Evolutionary conservation across 92 coral and sea anemone genomes (phyloP), one percentile per base, ranked within the genome.

Genomic region (Diadumene lineata): DNA sequence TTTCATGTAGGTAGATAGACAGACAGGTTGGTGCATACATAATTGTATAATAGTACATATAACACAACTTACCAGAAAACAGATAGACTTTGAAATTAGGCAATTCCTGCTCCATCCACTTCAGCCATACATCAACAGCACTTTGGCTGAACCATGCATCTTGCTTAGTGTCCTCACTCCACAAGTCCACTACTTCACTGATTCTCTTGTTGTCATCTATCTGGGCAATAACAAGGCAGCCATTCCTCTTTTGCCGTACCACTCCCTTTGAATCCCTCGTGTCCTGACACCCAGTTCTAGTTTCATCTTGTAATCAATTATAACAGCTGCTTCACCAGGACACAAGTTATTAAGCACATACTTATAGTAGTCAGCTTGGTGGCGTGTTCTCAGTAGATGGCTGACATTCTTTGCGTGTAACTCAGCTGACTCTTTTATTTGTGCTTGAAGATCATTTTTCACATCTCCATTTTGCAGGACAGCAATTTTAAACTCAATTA

Each of bases 61-160:
- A n/a, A n/a, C n/a, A n/a, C n/a, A n/a, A 44, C 83, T 78, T 73
- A 78, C 83, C 83, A 68, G 83, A 78, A 56, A 78, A 78, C 57
- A 78, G 31, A 46, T 78, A 68, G 15, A 78, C 57, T 2, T 34
- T 15, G 33, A 78, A 78, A 9, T 58, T 69, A 38, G 76, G 82
- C 0, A 66, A 34, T 24, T 19, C n/a, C 18, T 15, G 66, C 75
- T 77, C 75, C 50, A 67, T 7, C 82, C 75, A 77, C 8, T 25
- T 66, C 2, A 77, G 50, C 6, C 66, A 48, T 28, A 77, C 55
- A 34, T 77, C 72, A 10, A 75, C n/a, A 31, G 79, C 79, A 73
- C 79, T 73, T 34, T 73, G 69, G 24, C 69, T 73, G 26, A 78
- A 78, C 76, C 82, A 78, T 8, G 82, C 56, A 63, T 68, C 82